Conservation (phyloP, 2,113 vertebrate species). For the Ailuropoda melanoleuca region DNA sequence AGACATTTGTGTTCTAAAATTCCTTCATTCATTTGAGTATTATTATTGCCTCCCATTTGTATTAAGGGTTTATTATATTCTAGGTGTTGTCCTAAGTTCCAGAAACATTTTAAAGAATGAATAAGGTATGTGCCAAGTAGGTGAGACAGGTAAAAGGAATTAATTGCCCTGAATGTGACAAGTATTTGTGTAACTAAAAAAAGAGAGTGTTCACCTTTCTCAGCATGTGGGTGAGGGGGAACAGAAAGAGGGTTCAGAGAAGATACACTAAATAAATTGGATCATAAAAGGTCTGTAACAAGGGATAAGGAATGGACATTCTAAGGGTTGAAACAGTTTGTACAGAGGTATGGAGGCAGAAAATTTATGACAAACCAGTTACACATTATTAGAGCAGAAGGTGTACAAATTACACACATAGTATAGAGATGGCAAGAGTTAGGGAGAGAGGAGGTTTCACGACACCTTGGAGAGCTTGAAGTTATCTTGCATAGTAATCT, state of each 20-base stretch:
- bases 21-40: neutral
- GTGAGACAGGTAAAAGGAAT: neutral
- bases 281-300: neutral
- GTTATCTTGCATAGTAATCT: neutral
- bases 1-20: neutral
- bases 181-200: neutral
- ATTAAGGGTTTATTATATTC: neutral
- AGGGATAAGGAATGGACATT: neutral
- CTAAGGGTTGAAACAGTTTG: no score
- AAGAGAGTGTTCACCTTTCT: neutral
- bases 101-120: neutral
- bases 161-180: neutral
- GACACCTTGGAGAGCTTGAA: neutral
- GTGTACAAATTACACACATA: neutral
- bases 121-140: neutral
- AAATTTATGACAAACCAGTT: neutral
- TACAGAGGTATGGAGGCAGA: neutral
- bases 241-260: neutral
- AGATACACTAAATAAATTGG: neutral
- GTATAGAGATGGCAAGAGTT: neutral
- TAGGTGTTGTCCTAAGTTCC: neutral
- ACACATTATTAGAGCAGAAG: neutral
- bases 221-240: neutral
- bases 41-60: neutral
- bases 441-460: neutral